Evolutionary conservation across 1,140 invertebrate genomes (phyloP), one percentile per base, ranked within the genome.

Genomic region (Leptopilina boulardi): DNA sequence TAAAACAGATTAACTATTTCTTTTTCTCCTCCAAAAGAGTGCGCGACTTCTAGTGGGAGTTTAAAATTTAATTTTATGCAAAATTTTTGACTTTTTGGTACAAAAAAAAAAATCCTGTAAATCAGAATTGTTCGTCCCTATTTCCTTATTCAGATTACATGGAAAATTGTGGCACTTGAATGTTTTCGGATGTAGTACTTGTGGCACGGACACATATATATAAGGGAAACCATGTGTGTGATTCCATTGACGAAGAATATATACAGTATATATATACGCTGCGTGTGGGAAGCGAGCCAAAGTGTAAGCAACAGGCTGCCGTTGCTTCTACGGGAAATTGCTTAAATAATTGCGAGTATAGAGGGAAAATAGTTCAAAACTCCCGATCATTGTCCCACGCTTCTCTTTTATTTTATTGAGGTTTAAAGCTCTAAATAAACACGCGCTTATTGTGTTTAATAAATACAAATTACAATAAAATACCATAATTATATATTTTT

Each of bases 251-350:
- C 18, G 13, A 18, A 38, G 34, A 8, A 38, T 38, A n/a, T 38
- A 78, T 77, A 78, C 73, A 77, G 76, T 76, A 75, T 77, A 74
- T 77, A 75, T 77, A 75, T 71, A 54, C 71, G 74, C 73, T 73
- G 76, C 71, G 80, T 81, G 81, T 84, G 81, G 81, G 83, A 82
- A 81, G 75, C 75, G 44, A 81, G 73, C 41, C 73, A 19, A 18
- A 18, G 15, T 51, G n/a, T 51, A 51, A 80, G 83, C 83, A 84
- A 82, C 83, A 84, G 81, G 79, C 78, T 84, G 77, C 77, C 73
- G 79, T 42, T 74, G 59, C 47, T 47, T 70, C 47, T 51, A 51
- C 18, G 47, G 47, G 47, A 51, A 51, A 51, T 51, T 51, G 47
- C 47, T 51, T 51, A 51, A 51, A 51, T 51, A 51, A 51, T 51